Evolutionary conservation across 2,797 vertebrate species (phyloP), one percentile per base, ranked within the genome.

Genomic region (Acanthiza pusilla): DNA sequence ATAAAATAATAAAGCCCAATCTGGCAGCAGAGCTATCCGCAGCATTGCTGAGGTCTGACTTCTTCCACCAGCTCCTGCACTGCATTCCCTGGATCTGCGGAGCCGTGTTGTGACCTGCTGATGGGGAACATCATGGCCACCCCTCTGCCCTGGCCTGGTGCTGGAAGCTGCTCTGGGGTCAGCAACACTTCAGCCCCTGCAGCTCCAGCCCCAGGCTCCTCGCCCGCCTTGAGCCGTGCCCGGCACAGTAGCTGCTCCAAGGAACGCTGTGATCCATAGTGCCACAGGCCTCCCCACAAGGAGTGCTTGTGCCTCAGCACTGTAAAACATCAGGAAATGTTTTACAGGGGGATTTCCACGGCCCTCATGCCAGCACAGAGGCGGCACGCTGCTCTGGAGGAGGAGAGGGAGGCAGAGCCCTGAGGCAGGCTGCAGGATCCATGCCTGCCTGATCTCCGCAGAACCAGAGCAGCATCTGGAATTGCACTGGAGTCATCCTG

Each of bases 11-110:
- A 89, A 78, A 91, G 63, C 25, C 48, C 68, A 47, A 47, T 88
- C 94, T 96, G 96, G 95, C 96, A 94, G 75, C 70, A 43, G 71
- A 80, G 68, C 42, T 72, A 43, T 90, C 94, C 62, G 3, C 91
- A 93, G 93, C 88, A 81, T 94, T 89, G 89, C 32, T 95, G 93
- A 94, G 90, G 77, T 92, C 93, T 94, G 91, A 89, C 74, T 93
- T 81, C 89, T 85, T 94, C 89, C 81, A 62, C 90, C 38, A 79
- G 75, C 76, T 90, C 71, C 94, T 93, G 88, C 82, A 0, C 66
- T 55, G 86, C 89, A 18, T 85, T 87, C 75, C 68, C 85, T 0
- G 0, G 30, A 5, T 72, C 88, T 86, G 85, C 4, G 0, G 88
- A 63, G 86, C 93, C 25, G 1, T 63, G 84, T 78, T 83, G 87